These are phyloP conservation scores for Drosophila auraria DNA, from an alignment of 1,140 invertebrate genomes.

Conservation along the genomic window DNA sequence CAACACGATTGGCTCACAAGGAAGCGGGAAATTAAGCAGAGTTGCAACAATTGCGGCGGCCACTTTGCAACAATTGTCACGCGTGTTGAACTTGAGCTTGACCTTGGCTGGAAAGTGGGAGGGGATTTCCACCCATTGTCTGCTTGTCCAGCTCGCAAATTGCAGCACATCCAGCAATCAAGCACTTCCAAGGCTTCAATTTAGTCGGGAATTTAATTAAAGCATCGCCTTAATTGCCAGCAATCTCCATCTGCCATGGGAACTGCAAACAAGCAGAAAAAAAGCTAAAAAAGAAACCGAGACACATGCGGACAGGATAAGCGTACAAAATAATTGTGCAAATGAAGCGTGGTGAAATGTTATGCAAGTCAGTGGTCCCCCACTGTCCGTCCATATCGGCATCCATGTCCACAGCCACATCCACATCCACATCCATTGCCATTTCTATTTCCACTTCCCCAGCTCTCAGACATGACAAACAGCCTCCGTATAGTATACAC, in stretches of 20 bases:
- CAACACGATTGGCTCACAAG: slow-evolving; percentile 50
- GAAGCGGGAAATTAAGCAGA: slow-evolving; percentile 66
- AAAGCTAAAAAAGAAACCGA: background rate
- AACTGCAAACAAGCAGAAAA: slow-evolving; percentile 6
- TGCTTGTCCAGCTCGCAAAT: slow-evolving; percentile 15
- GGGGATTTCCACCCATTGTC: slow-evolving; percentile 27
- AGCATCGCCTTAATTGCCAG: slow-evolving; percentile 54
- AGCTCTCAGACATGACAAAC: slow-evolving; percentile 31
- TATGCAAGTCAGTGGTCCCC: slow-evolving; percentile 60
- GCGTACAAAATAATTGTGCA: slow-evolving; percentile 55
- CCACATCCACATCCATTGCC: slow-evolving; percentile 44
- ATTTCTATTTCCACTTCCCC: slow-evolving; percentile 48
- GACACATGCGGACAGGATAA: slow-evolving; percentile 44
- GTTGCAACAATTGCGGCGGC: slow-evolving; percentile 28
- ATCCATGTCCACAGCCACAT: slow-evolving; percentile 20
- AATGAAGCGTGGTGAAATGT: slow-evolving; percentile 71
- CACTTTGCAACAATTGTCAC: slow-evolving; percentile 41
- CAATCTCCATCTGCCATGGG: slow-evolving; percentile 33
- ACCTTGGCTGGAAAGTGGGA: slow-evolving; percentile 63
- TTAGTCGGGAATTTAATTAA: slow-evolving; percentile 61
- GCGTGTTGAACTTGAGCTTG: slow-evolving; percentile 80
- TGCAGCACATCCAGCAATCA: slow-evolving; percentile 51
- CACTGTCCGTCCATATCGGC: slow-evolving; percentile 9
- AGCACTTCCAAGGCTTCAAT: slow-evolving; percentile 42
- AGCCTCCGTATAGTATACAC: slow-evolving; percentile 38